These are phyloP conservation scores for Oenanthe melanoleuca DNA, from an alignment of 2,113 vertebrate genomes.

Conservation along the genomic window DNA sequence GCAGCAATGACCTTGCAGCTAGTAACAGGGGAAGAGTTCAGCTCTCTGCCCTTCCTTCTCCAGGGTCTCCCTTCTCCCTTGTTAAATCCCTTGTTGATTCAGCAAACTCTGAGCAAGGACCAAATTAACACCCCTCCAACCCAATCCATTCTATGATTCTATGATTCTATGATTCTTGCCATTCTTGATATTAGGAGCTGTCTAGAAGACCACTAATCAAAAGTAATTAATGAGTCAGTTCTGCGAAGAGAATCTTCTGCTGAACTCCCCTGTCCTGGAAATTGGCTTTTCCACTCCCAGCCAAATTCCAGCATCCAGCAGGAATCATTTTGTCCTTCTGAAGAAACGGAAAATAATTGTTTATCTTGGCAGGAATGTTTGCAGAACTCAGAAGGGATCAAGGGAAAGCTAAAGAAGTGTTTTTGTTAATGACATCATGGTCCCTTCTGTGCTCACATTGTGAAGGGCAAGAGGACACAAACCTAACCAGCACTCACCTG, in stretches of 20 bases:
- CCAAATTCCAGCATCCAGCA: not conserved
- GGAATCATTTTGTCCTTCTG: not conserved
- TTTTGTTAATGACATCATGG: not conserved
- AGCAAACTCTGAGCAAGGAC: not conserved
- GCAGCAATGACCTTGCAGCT: conserved; percentile 24
- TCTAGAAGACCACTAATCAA: not conserved
- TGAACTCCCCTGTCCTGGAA: not conserved
- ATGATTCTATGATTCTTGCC: not conserved
- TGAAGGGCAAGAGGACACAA: not conserved
- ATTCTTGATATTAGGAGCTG: not conserved
- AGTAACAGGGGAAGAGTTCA: conserved; percentile 6
- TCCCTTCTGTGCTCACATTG: not conserved
- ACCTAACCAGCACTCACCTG: not conserved
- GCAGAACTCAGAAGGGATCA: not conserved
- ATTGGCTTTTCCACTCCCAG: not conserved
- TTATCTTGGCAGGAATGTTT: not conserved
- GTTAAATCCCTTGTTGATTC: not conserved
- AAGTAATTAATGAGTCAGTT: not conserved
- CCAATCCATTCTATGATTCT: not conserved
- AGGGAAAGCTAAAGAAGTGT: not conserved
- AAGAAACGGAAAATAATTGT: not conserved
- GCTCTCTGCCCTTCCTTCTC: not conserved
- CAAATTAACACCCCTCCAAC: not conserved
- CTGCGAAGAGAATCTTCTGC: not conserved
- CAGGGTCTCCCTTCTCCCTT: not conserved